Evolutionary conservation across 2,888 invertebrate genomes (phyloP).

Genomic region (Mechanitis mazaeus): DNA sequence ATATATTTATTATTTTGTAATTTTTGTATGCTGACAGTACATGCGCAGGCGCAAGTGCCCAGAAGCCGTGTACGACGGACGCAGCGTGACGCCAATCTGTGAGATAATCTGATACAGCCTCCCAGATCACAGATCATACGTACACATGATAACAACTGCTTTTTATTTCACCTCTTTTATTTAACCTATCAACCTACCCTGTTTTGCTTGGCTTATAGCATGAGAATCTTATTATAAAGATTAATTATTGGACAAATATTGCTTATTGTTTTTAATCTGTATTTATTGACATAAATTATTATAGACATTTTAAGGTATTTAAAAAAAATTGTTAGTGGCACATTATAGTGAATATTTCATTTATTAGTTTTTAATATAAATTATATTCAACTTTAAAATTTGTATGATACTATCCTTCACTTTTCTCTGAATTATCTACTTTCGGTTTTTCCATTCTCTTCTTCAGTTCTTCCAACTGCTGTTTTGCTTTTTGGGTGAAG

Average conservation of each 20-base stretch:
- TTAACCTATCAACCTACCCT: too few relatives aligned
- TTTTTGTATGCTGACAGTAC: constrained; percentile 42
- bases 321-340: too few relatives aligned
- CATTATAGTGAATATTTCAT: too few relatives aligned
- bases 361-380: too few relatives aligned
- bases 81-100: constrained; percentile 68
- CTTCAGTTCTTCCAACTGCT: constrained; percentile 42
- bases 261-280: too few relatives aligned
- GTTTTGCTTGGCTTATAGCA: too few relatives aligned
- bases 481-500: constrained; percentile 39
- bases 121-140: constrained; percentile 3
- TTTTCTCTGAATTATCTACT: constrained; percentile 35
- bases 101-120: constrained; percentile 37
- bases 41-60: constrained; percentile 36
- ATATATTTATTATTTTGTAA: too few relatives aligned
- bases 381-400: too few relatives aligned
- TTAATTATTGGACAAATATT: too few relatives aligned
- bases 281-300: too few relatives aligned
- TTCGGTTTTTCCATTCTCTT: constrained; percentile 36
- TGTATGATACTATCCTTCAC: constrained; percentile 24
- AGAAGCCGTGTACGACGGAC: constrained; percentile 49
- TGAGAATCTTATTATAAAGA: too few relatives aligned
- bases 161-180: neutral
- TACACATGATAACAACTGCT: neutral
- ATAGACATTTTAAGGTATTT: too few relatives aligned